Evolutionary conservation across 2,113 vertebrate species (phyloP).

Genomic region (Rhynchomys soricoides): DNA sequence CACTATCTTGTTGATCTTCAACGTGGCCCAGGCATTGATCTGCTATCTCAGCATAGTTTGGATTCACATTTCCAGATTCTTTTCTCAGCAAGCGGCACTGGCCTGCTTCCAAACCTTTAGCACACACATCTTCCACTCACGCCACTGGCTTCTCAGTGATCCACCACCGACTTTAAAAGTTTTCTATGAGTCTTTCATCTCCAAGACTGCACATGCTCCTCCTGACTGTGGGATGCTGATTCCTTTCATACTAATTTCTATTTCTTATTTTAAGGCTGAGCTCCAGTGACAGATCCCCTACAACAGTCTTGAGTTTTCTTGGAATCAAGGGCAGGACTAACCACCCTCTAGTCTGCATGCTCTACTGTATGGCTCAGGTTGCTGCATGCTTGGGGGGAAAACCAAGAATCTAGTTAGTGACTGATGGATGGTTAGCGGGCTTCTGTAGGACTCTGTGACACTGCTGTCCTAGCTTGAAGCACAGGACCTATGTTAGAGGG

Average conservation of each 20-base stretch:
- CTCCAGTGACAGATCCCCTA: not conserved
- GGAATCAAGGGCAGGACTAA: not conserved
- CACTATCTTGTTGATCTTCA: not conserved
- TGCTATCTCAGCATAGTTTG: rapidly evolving
- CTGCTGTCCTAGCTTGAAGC: not conserved
- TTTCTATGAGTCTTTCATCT: not conserved
- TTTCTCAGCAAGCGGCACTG: rapidly evolving
- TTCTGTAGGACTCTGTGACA: not conserved
- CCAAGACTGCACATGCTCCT: not conserved
- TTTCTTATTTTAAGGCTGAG: not conserved
- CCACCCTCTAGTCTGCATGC: not conserved
- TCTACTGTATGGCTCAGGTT: not conserved
- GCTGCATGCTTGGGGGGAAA: not conserved
- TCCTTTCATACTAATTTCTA: not conserved
- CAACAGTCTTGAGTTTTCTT: not conserved
- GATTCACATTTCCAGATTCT: not conserved
- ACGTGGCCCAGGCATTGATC: too few species aligned
- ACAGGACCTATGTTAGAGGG: not conserved
- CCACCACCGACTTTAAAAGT: not conserved
- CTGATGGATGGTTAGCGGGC: not conserved
- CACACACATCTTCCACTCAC: not conserved
- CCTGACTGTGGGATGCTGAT: not conserved
- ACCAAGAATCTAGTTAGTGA: too few species aligned
- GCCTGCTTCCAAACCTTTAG: not conserved
- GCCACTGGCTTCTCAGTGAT: not conserved